Evolutionary conservation across 2,797 vertebrate genomes (phyloP).

Genomic region (Yasuhikotakia modesta): DNA sequence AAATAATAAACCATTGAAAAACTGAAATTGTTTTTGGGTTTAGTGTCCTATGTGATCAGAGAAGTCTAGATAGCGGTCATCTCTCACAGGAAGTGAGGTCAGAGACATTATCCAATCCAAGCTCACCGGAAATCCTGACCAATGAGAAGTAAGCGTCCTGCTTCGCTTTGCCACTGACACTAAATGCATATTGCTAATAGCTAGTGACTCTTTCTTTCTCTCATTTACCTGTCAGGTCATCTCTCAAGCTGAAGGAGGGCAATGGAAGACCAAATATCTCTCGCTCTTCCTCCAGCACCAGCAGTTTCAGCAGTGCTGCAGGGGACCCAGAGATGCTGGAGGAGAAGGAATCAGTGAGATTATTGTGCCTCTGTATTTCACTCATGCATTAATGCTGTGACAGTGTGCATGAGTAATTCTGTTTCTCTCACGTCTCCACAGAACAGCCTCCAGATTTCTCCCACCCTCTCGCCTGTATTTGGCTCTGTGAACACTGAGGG

Average conservation of each 20-base stretch:
- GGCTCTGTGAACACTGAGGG: slow-evolving; percentile 74
- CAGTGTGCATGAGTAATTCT: slow-evolving; percentile 7
- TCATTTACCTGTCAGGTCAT: slow-evolving; percentile 70
- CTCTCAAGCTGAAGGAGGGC: slow-evolving; percentile 84
- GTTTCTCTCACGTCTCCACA: slow-evolving; percentile 56
- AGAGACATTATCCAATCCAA: slow-evolving; percentile 89
- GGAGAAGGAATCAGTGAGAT: slow-evolving; percentile 79
- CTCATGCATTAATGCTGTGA: not conserved
- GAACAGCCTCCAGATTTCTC: slow-evolving; percentile 79
- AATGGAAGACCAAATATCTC: slow-evolving; percentile 81
- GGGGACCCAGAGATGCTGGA: slow-evolving; percentile 83
- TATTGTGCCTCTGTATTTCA: not conserved
- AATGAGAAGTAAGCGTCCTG: slow-evolving; percentile 79
- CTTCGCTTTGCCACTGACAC: not conserved
- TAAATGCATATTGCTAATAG: not conserved
- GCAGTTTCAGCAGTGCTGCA: slow-evolving; percentile 87
- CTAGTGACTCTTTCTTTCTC: not conserved
- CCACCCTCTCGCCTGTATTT: slow-evolving; percentile 74
- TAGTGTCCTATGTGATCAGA: slow-evolving; percentile 82
- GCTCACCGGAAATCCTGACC: slow-evolving; percentile 88
- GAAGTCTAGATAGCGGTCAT: slow-evolving; percentile 83
- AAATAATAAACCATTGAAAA: not conserved
- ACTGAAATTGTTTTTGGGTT: not conserved
- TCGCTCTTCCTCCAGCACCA: slow-evolving; percentile 90
- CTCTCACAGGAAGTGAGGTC: slow-evolving; percentile 84